Base-by-base conservation (phyloP, 2,888 invertebrate species). In the Heteropelma amictum region DNA sequence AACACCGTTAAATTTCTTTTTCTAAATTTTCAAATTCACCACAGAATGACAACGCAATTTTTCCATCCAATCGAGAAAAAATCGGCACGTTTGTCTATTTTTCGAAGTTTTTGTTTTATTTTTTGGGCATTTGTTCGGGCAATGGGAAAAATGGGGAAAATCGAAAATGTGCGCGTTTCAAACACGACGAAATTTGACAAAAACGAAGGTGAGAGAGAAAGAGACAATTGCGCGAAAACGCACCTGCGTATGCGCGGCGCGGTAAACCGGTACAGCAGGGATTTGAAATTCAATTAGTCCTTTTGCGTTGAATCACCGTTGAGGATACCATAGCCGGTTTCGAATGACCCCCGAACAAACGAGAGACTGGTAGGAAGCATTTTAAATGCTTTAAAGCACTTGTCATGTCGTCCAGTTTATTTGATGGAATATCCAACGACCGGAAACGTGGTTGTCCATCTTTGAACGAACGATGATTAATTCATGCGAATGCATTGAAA, bases 231-330 rank as follows among this genome's bases (percentile, higher is more conserved):
- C 8, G 21, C 21, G 33, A 23, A 47, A 21, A 40, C 28, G 30
- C 35, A 35, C 33, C 17, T 17, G 47, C 51, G 64, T 28, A 10
- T 28, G 10, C 8, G 38, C 8, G 42, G 30, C 19, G 45, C 38
- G 49, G 49, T 67, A 47, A 68, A 63, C 30, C 47, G 56, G 63
- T 4, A 35, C 51, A 54, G 49, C 28, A 26, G 49, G 51, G n/a
- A 56, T 73, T 73, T 49, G 42, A 63, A 68, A 68, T 73, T 68
- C 63, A 47, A 73, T 73, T 63, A 68, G 68, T 68, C 33, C 30
- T 51, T 63, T 30, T 33, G 7, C 53, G 33, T 35, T 53, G 45
- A 63, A 56, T 68, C 42, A 35, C 40, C 30, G 23, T 19, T 40
- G 47, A 63, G 28, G 58, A 42, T 60, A 63, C 63, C 63, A 61